Evolutionary conservation across 2,113 vertebrate genomes (phyloP).

Genomic region (Archocentrus centrarchus): DNA sequence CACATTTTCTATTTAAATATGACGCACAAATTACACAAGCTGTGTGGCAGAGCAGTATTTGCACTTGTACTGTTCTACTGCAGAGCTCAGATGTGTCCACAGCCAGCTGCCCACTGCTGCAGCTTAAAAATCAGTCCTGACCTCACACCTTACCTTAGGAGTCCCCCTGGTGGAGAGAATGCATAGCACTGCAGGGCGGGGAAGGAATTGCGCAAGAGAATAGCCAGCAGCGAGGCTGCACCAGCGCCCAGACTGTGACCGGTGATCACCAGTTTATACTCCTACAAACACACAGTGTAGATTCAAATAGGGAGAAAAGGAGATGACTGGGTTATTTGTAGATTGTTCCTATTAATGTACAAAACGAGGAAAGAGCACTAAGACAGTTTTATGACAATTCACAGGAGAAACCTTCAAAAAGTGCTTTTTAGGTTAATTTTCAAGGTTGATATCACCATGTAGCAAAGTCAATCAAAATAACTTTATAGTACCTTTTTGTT

Average conservation of each 20-base stretch:
- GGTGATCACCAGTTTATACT: constrained; percentile 91
- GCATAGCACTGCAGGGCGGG: constrained; percentile 88
- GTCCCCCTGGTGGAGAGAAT: constrained; percentile 95
- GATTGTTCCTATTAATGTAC: too few relatives aligned
- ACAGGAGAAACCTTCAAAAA: neutral
- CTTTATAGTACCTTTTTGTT: too few relatives aligned
- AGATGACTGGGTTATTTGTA: rapidly evolving
- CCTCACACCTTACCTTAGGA: constrained; percentile 86
- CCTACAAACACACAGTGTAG: constrained; percentile 74
- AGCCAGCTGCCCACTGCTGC: neutral
- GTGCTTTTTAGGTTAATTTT: neutral
- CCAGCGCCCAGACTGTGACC: constrained; percentile 98
- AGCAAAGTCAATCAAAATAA: too few relatives aligned
- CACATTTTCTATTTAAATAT: neutral
- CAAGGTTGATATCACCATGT: neutral
- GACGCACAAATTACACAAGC: neutral
- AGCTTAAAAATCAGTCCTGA: neutral
- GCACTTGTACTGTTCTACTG: neutral
- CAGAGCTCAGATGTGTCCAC: neutral
- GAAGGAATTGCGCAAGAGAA: constrained; percentile 85
- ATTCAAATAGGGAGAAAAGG: neutral
- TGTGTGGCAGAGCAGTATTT: rapidly evolving
- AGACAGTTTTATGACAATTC: neutral
- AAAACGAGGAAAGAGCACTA: too few relatives aligned
- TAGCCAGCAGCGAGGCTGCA: constrained; percentile 86